Base-by-base conservation (phyloP, 2,797 vertebrate species). In the Oreonectes daqikongensis region DNA sequence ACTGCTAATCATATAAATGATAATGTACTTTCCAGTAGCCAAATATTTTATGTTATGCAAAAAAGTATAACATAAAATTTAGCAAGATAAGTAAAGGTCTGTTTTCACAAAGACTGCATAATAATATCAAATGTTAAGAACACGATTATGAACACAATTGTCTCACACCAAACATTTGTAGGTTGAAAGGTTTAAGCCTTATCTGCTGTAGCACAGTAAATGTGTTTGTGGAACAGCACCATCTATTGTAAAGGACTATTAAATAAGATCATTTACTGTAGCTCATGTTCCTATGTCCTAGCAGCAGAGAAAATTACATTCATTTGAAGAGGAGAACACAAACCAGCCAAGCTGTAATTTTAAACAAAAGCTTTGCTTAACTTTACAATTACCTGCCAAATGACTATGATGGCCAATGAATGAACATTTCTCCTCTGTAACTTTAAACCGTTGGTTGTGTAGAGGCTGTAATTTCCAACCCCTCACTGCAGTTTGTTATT, bases 401-500 rank as follows among this genome's bases (percentile, higher is more conserved):
- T 69, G 66, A 77, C 32, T 63, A 59, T 76, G 30, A 60, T 38
- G 40, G 26, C 26, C 28, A 24, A 48, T 14, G 26, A 68, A 60
- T 59, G 7, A 35, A 18, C 50, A 30, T 32, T 67, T 50, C 40
- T 35, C 11, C 20, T 38, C 15, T 61, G 26, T 20, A 75, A 44
- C 26, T 55, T 75, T 66, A 55, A 66, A 44, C 32, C 32, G 8
- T 35, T 42, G 70, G 5, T 24, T 42, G 24, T 40, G 59, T n/a
- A 12, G 22, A 81, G 46, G 24, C 77, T 81, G 69, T 84, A 74
- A 84, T 81, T 84, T 72, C 6, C 28, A 35, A 15, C 65, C 53
- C 26, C 44, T 48, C 76, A 30, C 18, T 68, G 71, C 69, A 73
- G 69, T 70, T 42, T 83, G 57, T 84, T 67, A 84, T 80, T 80